Evolutionary conservation across 2,797 vertebrate genomes (phyloP).

Genomic region (Typhlichthys eigenmanni): DNA sequence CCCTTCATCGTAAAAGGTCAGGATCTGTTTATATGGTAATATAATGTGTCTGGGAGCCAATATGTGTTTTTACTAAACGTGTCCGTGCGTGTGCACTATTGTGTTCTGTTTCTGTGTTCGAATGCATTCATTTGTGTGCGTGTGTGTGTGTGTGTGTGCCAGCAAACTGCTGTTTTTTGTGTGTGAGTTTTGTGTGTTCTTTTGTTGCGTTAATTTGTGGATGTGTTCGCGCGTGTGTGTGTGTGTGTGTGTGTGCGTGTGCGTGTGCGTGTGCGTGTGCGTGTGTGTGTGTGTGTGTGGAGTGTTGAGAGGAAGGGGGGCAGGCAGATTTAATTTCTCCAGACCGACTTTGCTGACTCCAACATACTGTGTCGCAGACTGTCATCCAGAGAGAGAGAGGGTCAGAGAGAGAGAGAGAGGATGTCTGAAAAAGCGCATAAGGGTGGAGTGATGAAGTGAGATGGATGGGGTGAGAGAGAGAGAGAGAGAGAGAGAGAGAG

Average conservation of each 20-base stretch:
- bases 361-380: slow-evolving; percentile 18
- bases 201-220: no score
- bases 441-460: background rate
- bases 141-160: background rate
- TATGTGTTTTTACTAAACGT: background rate
- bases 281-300: background rate
- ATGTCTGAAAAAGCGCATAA: background rate
- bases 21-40: background rate
- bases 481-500: background rate
- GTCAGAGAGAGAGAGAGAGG: slow-evolving; percentile 1
- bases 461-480: background rate
- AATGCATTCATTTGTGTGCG: background rate
- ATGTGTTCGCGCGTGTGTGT: background rate
- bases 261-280: background rate
- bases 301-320: background rate
- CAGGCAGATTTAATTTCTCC: background rate
- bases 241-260: background rate
- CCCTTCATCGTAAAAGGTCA: slow-evolving; percentile 5
- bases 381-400: slow-evolving; percentile 10
- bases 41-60: background rate
- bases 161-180: no score
- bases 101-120: background rate
- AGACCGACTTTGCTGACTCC: slow-evolving; percentile 32
- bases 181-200: no score
- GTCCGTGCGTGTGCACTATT: background rate